These are phyloP conservation scores for Dasysyrphus tricinctus DNA, from an alignment of 2,888 invertebrate genomes.

Conservation along the genomic window DNA sequence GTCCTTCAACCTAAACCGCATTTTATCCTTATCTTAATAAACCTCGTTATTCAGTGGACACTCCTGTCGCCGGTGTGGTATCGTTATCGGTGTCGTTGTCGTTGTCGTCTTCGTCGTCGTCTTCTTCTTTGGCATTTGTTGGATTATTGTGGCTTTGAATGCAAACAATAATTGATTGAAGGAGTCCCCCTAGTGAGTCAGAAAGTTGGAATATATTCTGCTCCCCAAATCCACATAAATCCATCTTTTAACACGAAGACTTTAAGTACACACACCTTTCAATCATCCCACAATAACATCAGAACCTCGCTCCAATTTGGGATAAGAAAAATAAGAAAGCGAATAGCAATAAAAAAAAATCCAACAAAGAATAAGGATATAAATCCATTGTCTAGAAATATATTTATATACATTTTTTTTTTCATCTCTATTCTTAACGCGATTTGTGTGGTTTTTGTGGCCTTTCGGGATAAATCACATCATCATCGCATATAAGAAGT, in stretches of 20 bases:
- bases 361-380: background rate
- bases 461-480: slow-evolving; percentile 57
- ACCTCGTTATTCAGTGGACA: slow-evolving; percentile 6
- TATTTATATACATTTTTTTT: background rate
- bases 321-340: background rate
- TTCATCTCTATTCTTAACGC: slow-evolving; percentile 3
- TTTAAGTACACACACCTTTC: slow-evolving; percentile 28
- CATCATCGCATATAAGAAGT: slow-evolving; percentile 65
- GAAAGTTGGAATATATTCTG: background rate
- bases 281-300: background rate
- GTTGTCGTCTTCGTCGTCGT: background rate
- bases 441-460: slow-evolving; percentile 58
- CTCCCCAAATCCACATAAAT: slow-evolving; percentile 30
- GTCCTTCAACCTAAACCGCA: slow-evolving; percentile 4
- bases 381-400: slow-evolving; percentile 14
- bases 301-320: slow-evolving; percentile 22
- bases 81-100: background rate
- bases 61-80: background rate
- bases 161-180: slow-evolving; percentile 37
- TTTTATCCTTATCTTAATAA: slow-evolving; percentile 17
- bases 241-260: slow-evolving; percentile 25
- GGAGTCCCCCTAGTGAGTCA: background rate
- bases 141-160: slow-evolving; percentile 24
- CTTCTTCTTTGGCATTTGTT: background rate
- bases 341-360: background rate